Evolutionary conservation across 2,113 vertebrate genomes (phyloP), one percentile per base, ranked within the genome.

Genomic region (Glareola pratincola): DNA sequence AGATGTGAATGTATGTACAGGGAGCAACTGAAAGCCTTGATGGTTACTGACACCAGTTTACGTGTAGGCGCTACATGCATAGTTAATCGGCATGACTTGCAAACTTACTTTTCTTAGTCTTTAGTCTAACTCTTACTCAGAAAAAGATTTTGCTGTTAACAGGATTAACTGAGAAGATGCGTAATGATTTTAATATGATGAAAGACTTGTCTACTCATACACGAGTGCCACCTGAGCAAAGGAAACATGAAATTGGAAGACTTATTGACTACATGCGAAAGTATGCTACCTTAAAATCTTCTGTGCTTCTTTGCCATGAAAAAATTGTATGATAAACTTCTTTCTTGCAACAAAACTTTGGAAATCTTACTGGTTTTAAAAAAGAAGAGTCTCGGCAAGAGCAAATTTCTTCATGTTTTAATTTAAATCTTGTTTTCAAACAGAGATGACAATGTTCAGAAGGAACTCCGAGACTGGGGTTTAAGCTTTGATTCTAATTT

Each of bases 131-230:
- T 47, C 6, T 3, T 71, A 14, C 77, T 94, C 4, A 72, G 32
- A 6, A 34, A 36, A 17, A 19, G 27, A 14, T 77, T 76, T 77
- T 86, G 57, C 27, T 30, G 23, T 78, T 94, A 11, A 48, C 96
- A 99, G 99, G 99, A 12, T 91, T 99, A 75, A 99, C 99, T 2
- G 99, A 99, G 62, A 99, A 98, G 96, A 99, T 99, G 99, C 98
- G 99, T 11, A 96, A 39, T 6, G 99, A 99, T 94, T 99, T 98
- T 91, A 98, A 47, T 8, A 98, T 99, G 92, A 99, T 99, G 99
- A 99, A 98, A 41, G 99, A 99, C 88, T 86, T 99, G 86, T 96
- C 98, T 8, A 9, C n/a, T 10, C 99, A 99, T 81, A 99, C 99
- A 1, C 98, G 98, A 84, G 96, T 99, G 72, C 95, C 94, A 2